Conservation (phyloP, 2,797 vertebrate genomes). For the Calcarius lapponicus region DNA sequence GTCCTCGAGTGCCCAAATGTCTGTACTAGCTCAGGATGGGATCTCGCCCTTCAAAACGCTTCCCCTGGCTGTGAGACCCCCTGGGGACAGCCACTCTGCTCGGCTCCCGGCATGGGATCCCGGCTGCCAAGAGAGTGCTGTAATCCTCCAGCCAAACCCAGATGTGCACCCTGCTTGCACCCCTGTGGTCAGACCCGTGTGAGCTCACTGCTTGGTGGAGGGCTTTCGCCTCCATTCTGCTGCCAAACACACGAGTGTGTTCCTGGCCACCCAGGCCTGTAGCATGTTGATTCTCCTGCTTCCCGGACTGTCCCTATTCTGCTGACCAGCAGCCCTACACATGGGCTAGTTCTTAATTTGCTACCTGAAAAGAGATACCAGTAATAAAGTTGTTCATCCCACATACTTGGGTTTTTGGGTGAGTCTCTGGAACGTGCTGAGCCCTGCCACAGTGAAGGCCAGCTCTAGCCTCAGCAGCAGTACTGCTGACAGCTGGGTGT, state of each 20-base stretch:
- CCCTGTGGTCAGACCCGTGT: neutral
- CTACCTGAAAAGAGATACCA: neutral
- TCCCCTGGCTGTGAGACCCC: neutral
- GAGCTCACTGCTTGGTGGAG: neutral
- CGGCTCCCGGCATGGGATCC: neutral
- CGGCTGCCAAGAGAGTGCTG: neutral
- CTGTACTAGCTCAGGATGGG: slow-evolving; percentile 34
- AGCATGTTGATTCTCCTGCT: slow-evolving; percentile 7
- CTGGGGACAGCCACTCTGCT: neutral
- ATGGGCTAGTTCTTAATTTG: neutral
- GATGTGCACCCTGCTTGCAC: neutral
- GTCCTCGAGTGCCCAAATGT: neutral
- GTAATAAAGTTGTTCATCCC: slow-evolving; percentile 43
- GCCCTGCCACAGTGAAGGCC: rapidly evolving
- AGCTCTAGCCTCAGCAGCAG: rapidly evolving
- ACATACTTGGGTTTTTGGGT: neutral
- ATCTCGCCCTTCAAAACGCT: neutral
- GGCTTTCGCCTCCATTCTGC: neutral
- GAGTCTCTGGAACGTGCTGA: neutral
- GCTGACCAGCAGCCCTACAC: neutral
- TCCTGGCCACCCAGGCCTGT: neutral
- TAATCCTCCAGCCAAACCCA: rapidly evolving
- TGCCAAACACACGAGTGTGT: neutral
- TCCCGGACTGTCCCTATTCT: neutral
- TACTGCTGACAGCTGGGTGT: neutral